Evolutionary conservation across 2,113 vertebrate genomes (phyloP).

Genomic region (Grammomys surdaster): DNA sequence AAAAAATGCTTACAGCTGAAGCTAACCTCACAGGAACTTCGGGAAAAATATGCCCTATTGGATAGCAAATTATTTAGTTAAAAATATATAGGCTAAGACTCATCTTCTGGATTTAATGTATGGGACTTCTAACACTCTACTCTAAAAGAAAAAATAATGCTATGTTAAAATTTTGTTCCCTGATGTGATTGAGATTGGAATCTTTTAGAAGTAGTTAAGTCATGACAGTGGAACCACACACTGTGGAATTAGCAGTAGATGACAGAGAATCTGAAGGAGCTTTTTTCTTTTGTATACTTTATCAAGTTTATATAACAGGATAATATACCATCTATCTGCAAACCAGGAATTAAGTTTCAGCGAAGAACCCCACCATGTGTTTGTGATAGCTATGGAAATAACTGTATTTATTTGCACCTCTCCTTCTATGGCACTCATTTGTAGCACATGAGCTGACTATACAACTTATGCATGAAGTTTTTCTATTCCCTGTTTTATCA

Average conservation of each 20-base stretch:
- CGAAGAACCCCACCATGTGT: neutral
- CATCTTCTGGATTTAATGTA: neutral
- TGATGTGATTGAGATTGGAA: neutral
- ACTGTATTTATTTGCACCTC: neutral
- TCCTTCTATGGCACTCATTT: neutral
- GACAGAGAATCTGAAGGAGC: neutral
- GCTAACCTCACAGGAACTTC: neutral
- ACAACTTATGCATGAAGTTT: neutral
- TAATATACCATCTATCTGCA: neutral
- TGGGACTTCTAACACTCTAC: fast-evolving
- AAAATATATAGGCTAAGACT: neutral
- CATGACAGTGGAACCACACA: too few relatives aligned
- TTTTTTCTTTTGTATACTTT: neutral
- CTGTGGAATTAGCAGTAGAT: neutral
- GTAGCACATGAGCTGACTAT: neutral
- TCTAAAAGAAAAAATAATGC: neutral
- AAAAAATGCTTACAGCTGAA: neutral
- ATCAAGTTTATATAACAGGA: neutral
- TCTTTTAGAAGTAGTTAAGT: neutral
- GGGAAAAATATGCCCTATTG: neutral
- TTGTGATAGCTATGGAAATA: too few relatives aligned
- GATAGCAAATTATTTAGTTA: neutral
- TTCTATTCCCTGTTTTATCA: neutral
- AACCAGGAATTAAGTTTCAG: neutral
- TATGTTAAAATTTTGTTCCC: neutral